Base-by-base conservation (phyloP, 2,797 vertebrate species). In the Taeniopygia guttata region DNA sequence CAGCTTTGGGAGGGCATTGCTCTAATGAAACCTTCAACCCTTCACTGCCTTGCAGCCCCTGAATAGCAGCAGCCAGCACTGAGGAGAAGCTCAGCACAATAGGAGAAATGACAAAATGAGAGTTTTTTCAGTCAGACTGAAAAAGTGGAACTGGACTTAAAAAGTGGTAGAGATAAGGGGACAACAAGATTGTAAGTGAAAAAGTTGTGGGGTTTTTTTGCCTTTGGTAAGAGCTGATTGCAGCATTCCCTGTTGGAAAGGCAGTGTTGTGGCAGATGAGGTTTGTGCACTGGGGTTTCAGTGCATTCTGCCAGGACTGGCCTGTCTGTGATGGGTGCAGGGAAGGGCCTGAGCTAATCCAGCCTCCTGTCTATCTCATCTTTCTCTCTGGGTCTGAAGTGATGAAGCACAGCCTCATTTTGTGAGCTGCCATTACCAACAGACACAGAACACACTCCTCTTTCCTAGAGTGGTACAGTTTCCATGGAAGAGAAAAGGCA, bases 31-130 rank as follows among this genome's bases (percentile, higher is more conserved):
- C 76, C 91, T 92, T 51, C 94, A 84, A n/a, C 94, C 91, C 63
- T 89, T 26, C 7, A 13, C 83, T 93, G 92, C 88, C 62, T 52
- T 11, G 27, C 69, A 83, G 78, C 23, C 68, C 87, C 84, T 91
- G 89, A 94, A 78, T 11, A 91, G 96, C 94, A 91, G 90, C 96
- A 93, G 94, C 91, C 92, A 93, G 86, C n/a, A 1, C 93, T 38
- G 81, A 22, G 82, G 87, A 92, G 72, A 43, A 72, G 55, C 73
- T 91, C 2, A 0, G 73, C 84, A 89, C 87, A 78, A 60, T 6
- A 29, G 82, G 21, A 49, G 30, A 64, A 69, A 34, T 38, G 36
- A 38, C 9, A 38, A 38, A 38, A 11, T 38, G 36, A 38, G 36
- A 38, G 36, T 38, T 38, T 38, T 38, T 38, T 38, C 36, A 9